Conservation (phyloP, 2,113 vertebrate species). For the Ellobius talpinus region DNA sequence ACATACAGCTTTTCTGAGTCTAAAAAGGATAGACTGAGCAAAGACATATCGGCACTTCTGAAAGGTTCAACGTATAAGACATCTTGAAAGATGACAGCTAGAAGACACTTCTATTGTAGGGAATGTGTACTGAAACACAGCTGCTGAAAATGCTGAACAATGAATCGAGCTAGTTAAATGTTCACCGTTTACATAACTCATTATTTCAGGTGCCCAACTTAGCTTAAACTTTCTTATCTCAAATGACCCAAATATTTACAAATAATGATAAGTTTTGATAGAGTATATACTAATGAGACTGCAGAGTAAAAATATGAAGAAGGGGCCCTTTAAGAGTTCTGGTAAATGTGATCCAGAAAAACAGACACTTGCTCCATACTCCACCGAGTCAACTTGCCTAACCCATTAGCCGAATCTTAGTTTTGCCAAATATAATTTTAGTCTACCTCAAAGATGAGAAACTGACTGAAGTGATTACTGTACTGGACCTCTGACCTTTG, state of each 20-base stretch:
- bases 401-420: slow-evolving; percentile 11
- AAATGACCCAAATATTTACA: slow-evolving; percentile 34
- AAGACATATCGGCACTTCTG: background rate
- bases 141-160: slow-evolving; percentile 41
- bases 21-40: background rate
- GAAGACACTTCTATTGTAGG: background rate
- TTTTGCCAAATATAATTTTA: slow-evolving; percentile 57
- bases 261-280: slow-evolving; percentile 23
- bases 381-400: slow-evolving; percentile 29
- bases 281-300: background rate
- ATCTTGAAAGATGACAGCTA: slow-evolving; percentile 33
- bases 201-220: slow-evolving; percentile 27
- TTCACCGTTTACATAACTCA: background rate
- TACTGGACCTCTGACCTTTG: slow-evolving; percentile 19
- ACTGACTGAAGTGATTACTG: background rate
- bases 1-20: background rate
- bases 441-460: slow-evolving; percentile 36
- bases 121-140: slow-evolving; percentile 1
- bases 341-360: slow-evolving; percentile 54
- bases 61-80: background rate
- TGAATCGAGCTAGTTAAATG: slow-evolving; percentile 25
- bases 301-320: slow-evolving; percentile 34
- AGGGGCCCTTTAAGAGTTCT: background rate
- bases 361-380: background rate
- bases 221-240: slow-evolving; percentile 39